Evolutionary conservation across 1,140 invertebrate genomes (phyloP).

Genomic region (Amyelois transitella): DNA sequence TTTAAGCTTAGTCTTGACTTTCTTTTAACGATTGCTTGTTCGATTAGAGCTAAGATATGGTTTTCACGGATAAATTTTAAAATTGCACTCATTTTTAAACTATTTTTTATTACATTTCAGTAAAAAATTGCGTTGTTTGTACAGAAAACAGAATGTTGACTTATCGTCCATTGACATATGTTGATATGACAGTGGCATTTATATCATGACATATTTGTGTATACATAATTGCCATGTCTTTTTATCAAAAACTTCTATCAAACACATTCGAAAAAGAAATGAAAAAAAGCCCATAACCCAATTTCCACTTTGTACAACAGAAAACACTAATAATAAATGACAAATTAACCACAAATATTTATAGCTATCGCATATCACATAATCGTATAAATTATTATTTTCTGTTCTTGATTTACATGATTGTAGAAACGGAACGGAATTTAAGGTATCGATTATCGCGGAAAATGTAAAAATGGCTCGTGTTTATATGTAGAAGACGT

Average conservation of each 20-base stretch:
- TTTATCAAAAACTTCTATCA: no score
- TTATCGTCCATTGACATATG: constrained; percentile 11
- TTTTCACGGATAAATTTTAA: constrained; percentile 78
- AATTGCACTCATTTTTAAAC: constrained; percentile 73
- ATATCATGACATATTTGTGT: constrained; percentile 14
- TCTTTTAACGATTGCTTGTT: constrained; percentile 75
- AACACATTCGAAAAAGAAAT: no score
- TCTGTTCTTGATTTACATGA: no score
- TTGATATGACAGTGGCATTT: constrained; percentile 29
- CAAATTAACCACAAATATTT: no score
- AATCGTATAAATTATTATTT: neutral
- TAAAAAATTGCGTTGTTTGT: constrained; percentile 54
- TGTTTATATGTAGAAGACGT: neutral
- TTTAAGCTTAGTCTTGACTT: constrained; percentile 75
- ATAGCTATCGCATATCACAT: no score
- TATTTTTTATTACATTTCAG: constrained; percentile 62
- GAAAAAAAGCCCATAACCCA: no score
- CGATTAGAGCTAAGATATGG: constrained; percentile 77
- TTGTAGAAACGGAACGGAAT: constrained; percentile 13
- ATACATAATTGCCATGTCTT: neutral
- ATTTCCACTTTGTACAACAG: no score
- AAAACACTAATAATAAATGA: no score
- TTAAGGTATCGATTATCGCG: constrained; percentile 29
- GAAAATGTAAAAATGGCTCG: constrained; percentile 18
- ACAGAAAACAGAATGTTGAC: constrained; percentile 18